Base-by-base conservation (phyloP, 2,888 invertebrate species). In the Hipparchia sbordonii region DNA sequence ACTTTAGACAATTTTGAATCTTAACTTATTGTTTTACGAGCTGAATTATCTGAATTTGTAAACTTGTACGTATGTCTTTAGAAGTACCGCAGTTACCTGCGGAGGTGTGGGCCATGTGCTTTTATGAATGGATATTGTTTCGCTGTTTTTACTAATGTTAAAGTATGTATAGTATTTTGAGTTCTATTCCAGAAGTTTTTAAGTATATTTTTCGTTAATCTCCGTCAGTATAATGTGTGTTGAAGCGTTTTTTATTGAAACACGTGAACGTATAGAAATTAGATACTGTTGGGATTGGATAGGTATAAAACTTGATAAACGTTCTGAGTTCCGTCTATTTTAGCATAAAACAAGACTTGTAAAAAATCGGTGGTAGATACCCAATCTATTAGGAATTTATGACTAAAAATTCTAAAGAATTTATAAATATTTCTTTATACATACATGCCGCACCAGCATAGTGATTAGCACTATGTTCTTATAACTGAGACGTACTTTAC, bases 91-190 rank as follows among this genome's bases (percentile, higher is more conserved):
- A 74, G 73, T 81, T 84, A 84, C 84, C 84, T 84, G 82, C 76
- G 78, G 78, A 84, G 84, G 83, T 83, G 81, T 80, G 61, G 77
- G 78, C 79, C 80, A 80, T 81, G 82, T 80, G 82, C 74, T 75
- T 72, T 73, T 70, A 60, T 72, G 78, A 80, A 78, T 76, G 76
- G 78, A 81, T 82, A 81, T 78, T 78, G 78, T 81, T 82, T 80
- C 81, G 82, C 82, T 33, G 39, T 69, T 60, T 60, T 69, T 61
- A 57, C 57, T 13, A 13, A 46, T 8, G 10, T 57, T 46, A 13
- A 6, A 57, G 5, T 57, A 2, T 56, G 10, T 45, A 67, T 8
- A 57, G n/a, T 10, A 67, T 46, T 66, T 67, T 70, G n/a, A n/a
- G 23, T 33, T 23, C 52, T 70, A 72, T 62, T 0, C 0, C 1